A percentile compares a stretch with the other conserved stretches of the same genome.
Conservation (phyloP, 2,888 invertebrate species). For the Ornithoptera alexandrae region DNA sequence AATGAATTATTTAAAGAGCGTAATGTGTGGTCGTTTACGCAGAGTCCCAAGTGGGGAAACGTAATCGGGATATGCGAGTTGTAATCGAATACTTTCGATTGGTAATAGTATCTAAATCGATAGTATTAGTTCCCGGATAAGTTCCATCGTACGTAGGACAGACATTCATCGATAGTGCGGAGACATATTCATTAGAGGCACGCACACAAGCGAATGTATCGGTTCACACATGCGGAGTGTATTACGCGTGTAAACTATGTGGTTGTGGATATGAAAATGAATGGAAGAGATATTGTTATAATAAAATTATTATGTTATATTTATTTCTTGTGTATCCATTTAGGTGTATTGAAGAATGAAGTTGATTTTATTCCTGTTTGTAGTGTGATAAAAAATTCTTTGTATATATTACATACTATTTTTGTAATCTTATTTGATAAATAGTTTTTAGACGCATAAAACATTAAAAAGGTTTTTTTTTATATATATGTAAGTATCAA, state of each 20-base stretch:
- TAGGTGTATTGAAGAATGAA: neutral
- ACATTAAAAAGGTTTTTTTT: neutral
- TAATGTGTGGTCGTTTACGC: slow-evolving; percentile 20
- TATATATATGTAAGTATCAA: neutral
- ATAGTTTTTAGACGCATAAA: neutral
- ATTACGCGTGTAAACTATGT: slow-evolving; percentile 41
- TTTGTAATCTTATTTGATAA: neutral
- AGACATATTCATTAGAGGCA: slow-evolving; percentile 66
- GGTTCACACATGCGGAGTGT: slow-evolving; percentile 39
- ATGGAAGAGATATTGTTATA: slow-evolving; percentile 29
- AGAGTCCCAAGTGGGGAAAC: slow-evolving; percentile 36
- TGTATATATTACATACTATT: neutral
- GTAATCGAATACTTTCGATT: slow-evolving; percentile 58
- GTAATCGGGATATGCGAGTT: slow-evolving; percentile 39
- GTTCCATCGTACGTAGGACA: slow-evolving; percentile 44
- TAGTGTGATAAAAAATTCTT: neutral
- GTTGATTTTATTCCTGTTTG: neutral
- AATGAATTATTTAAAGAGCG: slow-evolving; percentile 1
- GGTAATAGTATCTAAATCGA: slow-evolving; percentile 68
- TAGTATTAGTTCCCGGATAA: slow-evolving; percentile 57
- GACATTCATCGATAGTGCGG: slow-evolving; percentile 57
- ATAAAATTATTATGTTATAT: neutral
- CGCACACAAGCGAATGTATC: slow-evolving; percentile 42
- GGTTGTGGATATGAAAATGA: slow-evolving; percentile 31
- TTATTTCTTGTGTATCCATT: neutral